Conservation (phyloP, 2,888 invertebrate genomes). For the Abscondita cerata region DNA sequence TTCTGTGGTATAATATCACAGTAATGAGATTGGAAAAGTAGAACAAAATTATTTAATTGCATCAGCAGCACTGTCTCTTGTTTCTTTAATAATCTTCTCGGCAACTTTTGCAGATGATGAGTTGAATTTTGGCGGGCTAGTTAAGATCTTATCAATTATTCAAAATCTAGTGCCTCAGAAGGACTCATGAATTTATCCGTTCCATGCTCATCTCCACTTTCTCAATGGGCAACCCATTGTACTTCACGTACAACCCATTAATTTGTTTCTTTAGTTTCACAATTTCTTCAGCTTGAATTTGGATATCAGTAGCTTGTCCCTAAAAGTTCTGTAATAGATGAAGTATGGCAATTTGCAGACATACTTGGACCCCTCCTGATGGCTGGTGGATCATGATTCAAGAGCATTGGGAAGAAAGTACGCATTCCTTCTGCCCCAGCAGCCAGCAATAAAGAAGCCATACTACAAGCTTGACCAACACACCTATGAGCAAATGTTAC, state of each 20-base stretch:
- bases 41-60: too few relatives aligned
- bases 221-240: conserved; percentile 77
- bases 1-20: too few relatives aligned
- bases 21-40: too few relatives aligned
- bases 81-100: too few relatives aligned
- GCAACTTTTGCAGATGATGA: background rate
- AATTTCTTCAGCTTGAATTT: conserved; percentile 98
- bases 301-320: conserved; percentile 98
- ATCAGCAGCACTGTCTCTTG: too few relatives aligned
- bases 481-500: conserved; percentile 57
- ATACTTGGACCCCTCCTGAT: conserved; percentile 81
- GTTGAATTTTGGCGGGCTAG: conserved; percentile 72
- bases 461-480: conserved; percentile 96
- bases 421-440: conserved; percentile 90
- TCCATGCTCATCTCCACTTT: conserved; percentile 83
- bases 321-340: background rate
- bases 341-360: too few relatives aligned
- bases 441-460: conserved; percentile 93
- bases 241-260: conserved; percentile 88
- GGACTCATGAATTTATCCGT: conserved; percentile 96
- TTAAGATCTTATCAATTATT: conserved; percentile 90
- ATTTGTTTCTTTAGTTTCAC: conserved; percentile 90
- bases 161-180: conserved; percentile 87
- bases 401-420: conserved; percentile 94
- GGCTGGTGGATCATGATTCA: conserved; percentile 99